Conservation (phyloP, 1,140 invertebrate species). For the Leptestheria dahalacensis region DNA sequence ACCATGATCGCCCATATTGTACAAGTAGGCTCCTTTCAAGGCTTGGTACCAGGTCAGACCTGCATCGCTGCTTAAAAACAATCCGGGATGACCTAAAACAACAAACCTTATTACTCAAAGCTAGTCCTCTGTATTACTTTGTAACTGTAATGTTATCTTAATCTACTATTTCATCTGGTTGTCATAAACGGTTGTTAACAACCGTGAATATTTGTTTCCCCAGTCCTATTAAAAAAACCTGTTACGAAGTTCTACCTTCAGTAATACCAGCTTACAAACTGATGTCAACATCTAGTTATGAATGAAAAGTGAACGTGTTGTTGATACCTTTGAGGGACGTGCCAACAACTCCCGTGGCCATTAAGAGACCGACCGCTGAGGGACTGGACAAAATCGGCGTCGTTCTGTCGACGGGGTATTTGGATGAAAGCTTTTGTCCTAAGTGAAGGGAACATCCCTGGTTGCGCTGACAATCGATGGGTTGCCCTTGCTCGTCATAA, state of each 20-base stretch:
- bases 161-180: too few species aligned
- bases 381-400: conserved; percentile 69
- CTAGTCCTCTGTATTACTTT: too few species aligned
- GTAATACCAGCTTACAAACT: too few species aligned
- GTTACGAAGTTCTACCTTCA: too few species aligned
- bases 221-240: too few species aligned
- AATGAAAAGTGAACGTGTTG: too few species aligned
- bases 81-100: conserved; percentile 43
- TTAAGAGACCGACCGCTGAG: conserved; percentile 71
- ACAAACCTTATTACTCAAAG: not conserved
- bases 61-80: conserved; percentile 69
- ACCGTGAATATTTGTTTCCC: too few species aligned
- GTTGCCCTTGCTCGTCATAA: conserved; percentile 45
- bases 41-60: conserved; percentile 66
- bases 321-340: conserved; percentile 53
- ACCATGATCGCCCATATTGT: conserved; percentile 80
- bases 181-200: too few species aligned
- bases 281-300: too few species aligned
- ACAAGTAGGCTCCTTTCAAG: conserved; percentile 67
- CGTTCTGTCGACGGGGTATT: conserved; percentile 60
- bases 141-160: too few species aligned
- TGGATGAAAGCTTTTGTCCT: conserved; percentile 63
- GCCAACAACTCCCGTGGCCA: conserved; percentile 67
- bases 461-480: conserved; percentile 40
- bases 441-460: conserved; percentile 66